These are phyloP conservation scores for Harpagoxenus sublaevis DNA, from an alignment of 2,888 invertebrate genomes.

Conservation along the genomic window DNA sequence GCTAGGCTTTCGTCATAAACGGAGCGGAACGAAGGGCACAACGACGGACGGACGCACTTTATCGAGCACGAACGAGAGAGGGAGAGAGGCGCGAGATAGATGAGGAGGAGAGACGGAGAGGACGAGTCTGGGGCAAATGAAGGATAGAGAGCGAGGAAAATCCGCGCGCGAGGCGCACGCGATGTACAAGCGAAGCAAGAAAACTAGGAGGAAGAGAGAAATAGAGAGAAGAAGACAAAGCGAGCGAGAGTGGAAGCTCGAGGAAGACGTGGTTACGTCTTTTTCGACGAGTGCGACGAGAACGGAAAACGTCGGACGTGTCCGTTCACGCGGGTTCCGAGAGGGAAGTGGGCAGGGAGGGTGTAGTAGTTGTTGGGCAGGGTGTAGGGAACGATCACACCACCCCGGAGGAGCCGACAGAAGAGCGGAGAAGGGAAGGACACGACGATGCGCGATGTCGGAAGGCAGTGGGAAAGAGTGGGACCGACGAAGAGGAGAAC, in stretches of 20 bases:
- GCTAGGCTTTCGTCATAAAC: constrained; percentile 56
- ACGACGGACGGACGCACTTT: constrained; percentile 53
- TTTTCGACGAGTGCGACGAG: constrained; percentile 62
- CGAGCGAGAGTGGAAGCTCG: constrained; percentile 33
- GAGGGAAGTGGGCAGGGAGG: constrained; percentile 63
- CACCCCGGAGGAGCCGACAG: constrained; percentile 41
- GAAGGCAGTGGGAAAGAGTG: constrained; percentile 45
- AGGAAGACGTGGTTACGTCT: constrained; percentile 53
- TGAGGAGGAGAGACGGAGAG: constrained; percentile 57
- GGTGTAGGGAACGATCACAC: constrained; percentile 49
- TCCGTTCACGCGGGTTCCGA: constrained; percentile 58
- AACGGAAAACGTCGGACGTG: constrained; percentile 47
- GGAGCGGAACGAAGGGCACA: constrained; percentile 52
- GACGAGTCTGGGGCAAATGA: constrained; percentile 11
- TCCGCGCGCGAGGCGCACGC: constrained; percentile 59
- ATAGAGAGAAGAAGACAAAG: constrained; percentile 56
- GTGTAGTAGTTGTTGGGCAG: constrained; percentile 55
- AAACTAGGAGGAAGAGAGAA: constrained; percentile 47
- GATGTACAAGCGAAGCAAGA: constrained; percentile 58
- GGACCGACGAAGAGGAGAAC: constrained; percentile 61
- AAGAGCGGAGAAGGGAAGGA: constrained; percentile 40
- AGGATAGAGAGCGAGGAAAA: constrained; percentile 56
- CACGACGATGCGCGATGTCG: constrained; percentile 39
- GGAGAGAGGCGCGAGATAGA: constrained; percentile 11
- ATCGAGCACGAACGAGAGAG: constrained; percentile 48